Evolutionary conservation across 2,113 vertebrate species (phyloP), one percentile per base, ranked within the genome.

Genomic region (Oncorhynchus masou): DNA sequence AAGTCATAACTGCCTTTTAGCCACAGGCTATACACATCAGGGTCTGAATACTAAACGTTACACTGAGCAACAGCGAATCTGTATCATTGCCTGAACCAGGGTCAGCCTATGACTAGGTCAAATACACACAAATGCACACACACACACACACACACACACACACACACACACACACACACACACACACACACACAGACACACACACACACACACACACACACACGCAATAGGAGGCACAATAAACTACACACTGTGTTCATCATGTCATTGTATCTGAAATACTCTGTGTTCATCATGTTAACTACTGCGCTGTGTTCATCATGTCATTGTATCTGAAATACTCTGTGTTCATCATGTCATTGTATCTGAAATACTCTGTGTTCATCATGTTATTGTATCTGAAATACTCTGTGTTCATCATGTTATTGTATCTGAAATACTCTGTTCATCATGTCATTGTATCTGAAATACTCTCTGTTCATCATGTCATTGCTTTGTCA

Each of bases 161-260:
- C 73, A 9, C 34, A 48, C 24, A 51, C 73, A 27, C 20, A 75
- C 48, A 57, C 16, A 75, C 74, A 59, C 48, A 75, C 49, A 54
- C 48, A 69, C 48, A 22, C 11, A 65, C 7, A 12, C 29, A 48
- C 65, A 27, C 64, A 12, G 0, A 24, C 25, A 15, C 29, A 70
- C n/a, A 22, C 77, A 84, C 82, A 71, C 83, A 66, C 83, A 1
- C 0, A 5, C 29, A 31, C 29, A 5, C 1, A 31, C 1, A 31
- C 29, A 31, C 0, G n/a, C n/a, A n/a, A 71, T 79, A 87, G 71
- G 79, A 86, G 85, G 84, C 89, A 89, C 74, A 88, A 22, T 79
- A 81, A 79, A 85, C 87, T 80, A 86, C 31, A 0, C 27, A 3
- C 27, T 27, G 27, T 27, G 27, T 27, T 27, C 25, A 27, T 27